These are phyloP conservation scores for Gymnocypris eckloni DNA, from an alignment of 2,797 vertebrate species.

Conservation along the genomic window DNA sequence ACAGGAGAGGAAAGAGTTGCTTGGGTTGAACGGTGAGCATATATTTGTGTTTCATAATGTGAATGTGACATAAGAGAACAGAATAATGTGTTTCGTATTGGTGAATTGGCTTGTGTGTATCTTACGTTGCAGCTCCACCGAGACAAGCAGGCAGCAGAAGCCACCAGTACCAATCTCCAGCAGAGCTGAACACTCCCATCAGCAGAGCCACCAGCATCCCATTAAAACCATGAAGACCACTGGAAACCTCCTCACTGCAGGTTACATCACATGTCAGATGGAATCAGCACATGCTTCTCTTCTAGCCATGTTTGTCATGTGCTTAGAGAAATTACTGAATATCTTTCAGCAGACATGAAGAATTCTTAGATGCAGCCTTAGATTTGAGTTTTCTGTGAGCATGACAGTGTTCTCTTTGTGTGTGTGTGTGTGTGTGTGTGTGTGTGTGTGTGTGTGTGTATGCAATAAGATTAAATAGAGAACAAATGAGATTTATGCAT, in stretches of 20 bases:
- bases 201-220: constrained; percentile 79
- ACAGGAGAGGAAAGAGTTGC: neutral
- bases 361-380: neutral
- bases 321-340: neutral
- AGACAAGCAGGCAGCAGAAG: constrained; percentile 76
- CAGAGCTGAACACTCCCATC: constrained; percentile 76
- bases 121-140: constrained; percentile 72
- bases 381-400: neutral
- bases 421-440: neutral
- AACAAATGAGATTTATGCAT: neutral
- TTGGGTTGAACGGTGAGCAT: neutral
- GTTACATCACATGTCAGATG: neutral
- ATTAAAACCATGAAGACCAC: constrained; percentile 76
- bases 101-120: neutral
- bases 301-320: no score
- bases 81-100: neutral
- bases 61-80: neutral
- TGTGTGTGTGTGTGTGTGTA: neutral
- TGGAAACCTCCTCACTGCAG: constrained; percentile 69
- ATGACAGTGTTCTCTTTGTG: neutral
- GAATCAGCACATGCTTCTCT: neutral
- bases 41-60: neutral
- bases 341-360: neutral
- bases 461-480: neutral
- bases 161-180: constrained; percentile 81